Evolutionary conservation across 2,888 invertebrate species (phyloP).

Genomic region (Microplitis deprimator): DNA sequence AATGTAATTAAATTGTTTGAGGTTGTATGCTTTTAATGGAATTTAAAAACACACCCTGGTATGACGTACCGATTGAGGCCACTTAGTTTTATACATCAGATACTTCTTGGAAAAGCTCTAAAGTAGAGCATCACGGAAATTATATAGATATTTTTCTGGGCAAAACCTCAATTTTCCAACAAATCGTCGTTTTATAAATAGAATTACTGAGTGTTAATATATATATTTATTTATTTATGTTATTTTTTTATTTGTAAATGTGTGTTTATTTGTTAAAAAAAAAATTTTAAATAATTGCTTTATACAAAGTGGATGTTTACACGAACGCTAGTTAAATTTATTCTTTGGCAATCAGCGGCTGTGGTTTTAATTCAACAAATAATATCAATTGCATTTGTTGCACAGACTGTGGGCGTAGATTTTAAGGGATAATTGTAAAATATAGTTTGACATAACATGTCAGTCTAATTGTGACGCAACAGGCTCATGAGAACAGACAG

Average conservation of each 20-base stretch:
- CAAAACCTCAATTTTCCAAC: not conserved
- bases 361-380: not conserved
- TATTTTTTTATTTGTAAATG: not conserved
- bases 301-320: no score
- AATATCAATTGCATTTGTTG: not conserved
- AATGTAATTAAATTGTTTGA: not conserved
- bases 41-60: not conserved
- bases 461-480: slow-evolving; percentile 13
- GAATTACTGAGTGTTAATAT: not conserved
- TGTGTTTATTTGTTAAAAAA: not conserved
- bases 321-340: no score
- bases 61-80: not conserved
- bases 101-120: not conserved
- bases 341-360: not conserved
- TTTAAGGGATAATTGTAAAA: not conserved
- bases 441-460: not conserved
- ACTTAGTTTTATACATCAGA: not conserved
- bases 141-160: slow-evolving; percentile 1
- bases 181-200: not conserved
- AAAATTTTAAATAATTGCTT: not conserved
- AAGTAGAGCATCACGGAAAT: slow-evolving; percentile 1
- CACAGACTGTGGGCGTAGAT: not conserved
- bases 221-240: not conserved
- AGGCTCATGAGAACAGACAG: not conserved
- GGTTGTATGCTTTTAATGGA: not conserved